Conservation (phyloP, 23 tunicate species). For the Oikopleura dioica region DNA sequence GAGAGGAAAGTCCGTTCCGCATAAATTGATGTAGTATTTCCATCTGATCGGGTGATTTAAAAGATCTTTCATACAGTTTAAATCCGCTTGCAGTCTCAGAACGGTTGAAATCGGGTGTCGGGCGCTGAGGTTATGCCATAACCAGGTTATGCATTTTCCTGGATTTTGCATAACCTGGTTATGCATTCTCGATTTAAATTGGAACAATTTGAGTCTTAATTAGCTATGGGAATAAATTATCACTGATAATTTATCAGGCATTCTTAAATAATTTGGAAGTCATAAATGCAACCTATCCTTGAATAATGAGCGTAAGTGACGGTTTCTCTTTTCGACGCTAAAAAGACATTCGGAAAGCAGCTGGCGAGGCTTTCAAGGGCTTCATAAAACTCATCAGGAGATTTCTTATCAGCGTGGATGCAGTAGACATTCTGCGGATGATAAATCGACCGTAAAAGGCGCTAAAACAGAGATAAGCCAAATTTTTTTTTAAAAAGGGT, state of each 20-base stretch:
- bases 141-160: too few species aligned
- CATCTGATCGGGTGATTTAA: conserved; percentile 17
- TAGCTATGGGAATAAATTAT: too few species aligned
- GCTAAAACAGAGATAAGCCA: too few species aligned
- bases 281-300: too few species aligned
- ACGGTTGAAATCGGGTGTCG: background rate
- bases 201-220: too few species aligned
- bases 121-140: too few species aligned
- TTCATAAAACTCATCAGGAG: conserved; percentile 22
- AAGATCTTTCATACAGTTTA: conserved; percentile 21
- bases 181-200: too few species aligned
- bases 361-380: conserved; percentile 14
- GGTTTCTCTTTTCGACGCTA: conserved; percentile 23
- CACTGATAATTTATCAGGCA: too few species aligned
- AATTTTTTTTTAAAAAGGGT: too few species aligned
- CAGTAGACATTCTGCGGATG: conserved; percentile 78
- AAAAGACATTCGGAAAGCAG: conserved; percentile 58
- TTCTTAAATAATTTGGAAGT: too few species aligned
- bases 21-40: conserved; percentile 66
- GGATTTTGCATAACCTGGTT: too few species aligned
- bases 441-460: conserved; percentile 49
- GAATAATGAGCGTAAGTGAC: conserved; percentile 43
- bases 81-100: conserved; percentile 18
- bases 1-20: conserved; percentile 67
- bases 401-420: conserved; percentile 55